Conservation (phyloP, 2,888 invertebrate species). For the Amphimallon solstitiale region DNA sequence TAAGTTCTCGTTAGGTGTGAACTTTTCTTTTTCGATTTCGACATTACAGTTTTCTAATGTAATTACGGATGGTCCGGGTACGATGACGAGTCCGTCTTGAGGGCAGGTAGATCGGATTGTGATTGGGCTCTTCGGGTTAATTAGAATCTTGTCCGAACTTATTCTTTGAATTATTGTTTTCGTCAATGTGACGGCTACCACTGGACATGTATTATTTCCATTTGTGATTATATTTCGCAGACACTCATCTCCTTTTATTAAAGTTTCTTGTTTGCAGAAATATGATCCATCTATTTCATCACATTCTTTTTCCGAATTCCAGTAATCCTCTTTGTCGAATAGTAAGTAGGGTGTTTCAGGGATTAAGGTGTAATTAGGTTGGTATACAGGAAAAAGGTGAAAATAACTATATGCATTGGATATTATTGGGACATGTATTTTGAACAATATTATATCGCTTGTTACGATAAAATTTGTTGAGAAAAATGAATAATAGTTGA, state of each 20-base stretch:
- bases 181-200: neutral
- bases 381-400: slow-evolving; percentile 12
- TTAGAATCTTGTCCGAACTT: neutral
- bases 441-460: slow-evolving; percentile 5
- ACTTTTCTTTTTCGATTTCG: too few species aligned
- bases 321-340: slow-evolving; percentile 15
- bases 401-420: slow-evolving; percentile 30
- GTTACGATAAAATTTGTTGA: neutral
- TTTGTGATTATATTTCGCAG: neutral
- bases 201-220: neutral
- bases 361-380: slow-evolving; percentile 21
- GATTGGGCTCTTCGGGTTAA: slow-evolving; percentile 4
- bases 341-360: slow-evolving; percentile 32
- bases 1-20: too few species aligned
- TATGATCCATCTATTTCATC: slow-evolving; percentile 1
- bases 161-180: slow-evolving; percentile 9
- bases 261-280: neutral
- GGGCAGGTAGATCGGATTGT: neutral
- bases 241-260: slow-evolving; percentile 5
- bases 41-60: too few species aligned
- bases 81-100: neutral
- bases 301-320: slow-evolving; percentile 13
- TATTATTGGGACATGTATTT: too few species aligned
- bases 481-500: slow-evolving; percentile 25
- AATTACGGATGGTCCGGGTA: too few species aligned